Conservation (phyloP, 1,140 invertebrate species). For the Drosophila oshimai region DNA sequence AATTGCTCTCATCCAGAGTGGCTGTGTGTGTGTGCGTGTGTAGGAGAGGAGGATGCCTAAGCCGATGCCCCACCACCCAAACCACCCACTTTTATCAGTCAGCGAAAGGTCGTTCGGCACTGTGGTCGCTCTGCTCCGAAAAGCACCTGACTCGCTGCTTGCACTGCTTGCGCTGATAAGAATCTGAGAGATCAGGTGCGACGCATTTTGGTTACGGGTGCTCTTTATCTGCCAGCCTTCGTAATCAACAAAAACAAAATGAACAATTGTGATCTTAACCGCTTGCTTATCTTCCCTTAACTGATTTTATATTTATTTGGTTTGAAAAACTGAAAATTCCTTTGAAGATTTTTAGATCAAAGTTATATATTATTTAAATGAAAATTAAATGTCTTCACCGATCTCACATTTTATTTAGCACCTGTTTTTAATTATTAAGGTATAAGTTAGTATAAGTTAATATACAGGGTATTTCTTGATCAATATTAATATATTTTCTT, state of each 20-base stretch:
- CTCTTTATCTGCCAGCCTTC: not conserved
- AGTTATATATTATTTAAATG: too few species aligned
- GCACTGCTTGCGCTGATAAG: slow-evolving; percentile 14
- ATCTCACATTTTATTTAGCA: too few species aligned
- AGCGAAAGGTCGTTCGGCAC: slow-evolving; percentile 75
- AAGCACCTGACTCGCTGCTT: slow-evolving; percentile 68
- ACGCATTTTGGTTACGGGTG: too few species aligned
- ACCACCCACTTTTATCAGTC: slow-evolving; percentile 73
- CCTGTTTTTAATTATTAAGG: too few species aligned
- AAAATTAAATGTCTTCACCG: too few species aligned
- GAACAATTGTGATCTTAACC: slow-evolving; percentile 2
- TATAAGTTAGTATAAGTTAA: too few species aligned
- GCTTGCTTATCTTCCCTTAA: not conserved
- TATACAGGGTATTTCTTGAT: too few species aligned
- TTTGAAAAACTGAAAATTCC: not conserved
- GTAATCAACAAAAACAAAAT: not conserved
- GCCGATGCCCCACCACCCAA: slow-evolving; percentile 56
- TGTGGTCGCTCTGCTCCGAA: slow-evolving; percentile 39
- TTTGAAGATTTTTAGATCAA: too few species aligned
- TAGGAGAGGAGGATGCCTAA: slow-evolving; percentile 34
- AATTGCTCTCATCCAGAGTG: slow-evolving; percentile 35
- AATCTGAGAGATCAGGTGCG: slow-evolving; percentile 55
- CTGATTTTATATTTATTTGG: not conserved
- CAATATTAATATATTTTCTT: too few species aligned
- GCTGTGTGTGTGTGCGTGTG: slow-evolving; percentile 8